Evolutionary conservation across 2,888 invertebrate species (phyloP), one percentile per base, ranked within the genome.

Genomic region (Heliconius ismenius): DNA sequence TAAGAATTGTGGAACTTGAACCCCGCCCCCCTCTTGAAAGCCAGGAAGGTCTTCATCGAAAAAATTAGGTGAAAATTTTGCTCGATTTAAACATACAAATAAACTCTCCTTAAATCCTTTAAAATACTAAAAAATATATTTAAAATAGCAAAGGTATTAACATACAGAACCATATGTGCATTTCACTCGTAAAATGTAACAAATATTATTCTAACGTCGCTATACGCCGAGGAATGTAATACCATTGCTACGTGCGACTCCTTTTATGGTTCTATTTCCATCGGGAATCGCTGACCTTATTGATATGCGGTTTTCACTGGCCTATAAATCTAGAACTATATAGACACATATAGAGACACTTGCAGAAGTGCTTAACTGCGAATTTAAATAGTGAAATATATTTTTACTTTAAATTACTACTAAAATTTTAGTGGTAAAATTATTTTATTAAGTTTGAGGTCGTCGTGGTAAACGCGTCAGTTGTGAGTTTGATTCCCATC

Each of bases 181-280:
- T 70, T 28, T 54, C 11, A 54, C n/a, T 60, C 18, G 15, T 39
- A 63, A 32, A 76, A 67, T 73, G 65, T 60, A 76, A 76, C 65
- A 18, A 60, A 43, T 39, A 73, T 73, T 76, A 76, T 67, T 76
- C 43, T 73, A 67, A 60, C 72, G 72, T 65, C 39, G 70, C 62
- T 32, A 62, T 76, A 77, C 69, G 76, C 73, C 2, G 24, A 49
- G 73, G 76, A 78, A 76, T 76, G 76, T 54, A 69, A 76, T 78
- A 79, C 74, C 24, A 39, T 49, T 64, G 21, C 63, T 70, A 79
- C 78, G 78, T 79, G 77, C 49, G 70, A 63, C 26, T 79, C 78
- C 79, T 78, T 79, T 75, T 74, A 78, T 72, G 62, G 63, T 70
- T 32, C 69, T 73, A 78, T 76, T 74, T 74, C 78, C 76, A 78